These are phyloP conservation scores for Magallana angulata DNA, from an alignment of 1,140 invertebrate genomes.

Conservation along the genomic window DNA sequence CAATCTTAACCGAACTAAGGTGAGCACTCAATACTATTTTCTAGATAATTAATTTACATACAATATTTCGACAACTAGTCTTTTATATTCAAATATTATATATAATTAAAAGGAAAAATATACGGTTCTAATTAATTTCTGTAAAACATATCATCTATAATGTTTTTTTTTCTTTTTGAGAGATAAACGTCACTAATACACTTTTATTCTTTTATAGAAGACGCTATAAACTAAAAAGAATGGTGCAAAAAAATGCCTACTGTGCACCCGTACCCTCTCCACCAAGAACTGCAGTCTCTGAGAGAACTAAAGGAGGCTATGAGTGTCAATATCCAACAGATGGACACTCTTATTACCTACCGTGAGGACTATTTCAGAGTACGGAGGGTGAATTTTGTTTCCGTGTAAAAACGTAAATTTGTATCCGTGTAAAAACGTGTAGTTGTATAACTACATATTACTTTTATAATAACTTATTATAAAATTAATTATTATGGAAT, in stretches of 20 bases:
- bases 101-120: too few relatives aligned
- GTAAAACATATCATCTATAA: too few relatives aligned
- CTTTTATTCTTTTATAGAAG: too few relatives aligned
- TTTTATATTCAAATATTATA: too few relatives aligned
- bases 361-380: too few relatives aligned
- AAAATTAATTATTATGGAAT: not conserved
- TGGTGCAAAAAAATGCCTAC: not conserved
- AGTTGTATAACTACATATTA: not conserved
- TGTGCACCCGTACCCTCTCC: constrained; percentile 10
- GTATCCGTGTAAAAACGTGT: not conserved
- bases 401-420: not conserved
- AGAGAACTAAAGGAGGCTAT: constrained; percentile 13
- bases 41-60: too few relatives aligned
- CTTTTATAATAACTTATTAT: not conserved
- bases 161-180: too few relatives aligned
- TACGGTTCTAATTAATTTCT: too few relatives aligned
- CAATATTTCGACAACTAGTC: too few relatives aligned
- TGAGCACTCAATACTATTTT: too few relatives aligned
- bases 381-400: not conserved
- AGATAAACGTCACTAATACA: too few relatives aligned
- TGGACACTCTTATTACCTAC: not conserved
- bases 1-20: too few relatives aligned
- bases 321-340: constrained; percentile 19
- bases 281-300: constrained; percentile 8
- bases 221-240: not conserved